These are phyloP conservation scores for Thaumatotibia leucotreta DNA, from an alignment of 1,140 invertebrate genomes.

Conservation along the genomic window DNA sequence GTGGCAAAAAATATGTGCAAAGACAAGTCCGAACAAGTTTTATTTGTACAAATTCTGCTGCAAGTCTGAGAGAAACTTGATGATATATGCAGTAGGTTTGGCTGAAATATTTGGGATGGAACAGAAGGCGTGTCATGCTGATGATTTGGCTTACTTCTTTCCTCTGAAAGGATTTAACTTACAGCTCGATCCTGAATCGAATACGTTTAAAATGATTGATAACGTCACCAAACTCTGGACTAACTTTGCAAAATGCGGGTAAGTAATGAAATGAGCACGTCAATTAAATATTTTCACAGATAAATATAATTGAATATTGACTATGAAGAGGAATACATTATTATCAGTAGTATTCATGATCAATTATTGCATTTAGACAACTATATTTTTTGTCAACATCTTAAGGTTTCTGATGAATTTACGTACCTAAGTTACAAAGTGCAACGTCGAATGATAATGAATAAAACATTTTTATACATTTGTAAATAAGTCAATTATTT, in stretches of 20 bases:
- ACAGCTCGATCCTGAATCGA: conserved; percentile 23
- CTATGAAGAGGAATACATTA: too few relatives aligned
- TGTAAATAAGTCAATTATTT: too few relatives aligned
- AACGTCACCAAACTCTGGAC: conserved; percentile 40
- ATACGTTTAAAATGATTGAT: conserved; percentile 33
- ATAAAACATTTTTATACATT: too few relatives aligned
- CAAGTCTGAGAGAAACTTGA: conserved; percentile 35
- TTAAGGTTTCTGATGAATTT: too few relatives aligned
- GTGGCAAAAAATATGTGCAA: conserved; percentile 28
- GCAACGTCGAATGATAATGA: too few relatives aligned
- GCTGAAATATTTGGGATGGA: conserved; percentile 14
- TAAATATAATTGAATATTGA: neutral
- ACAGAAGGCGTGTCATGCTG: conserved; percentile 27
- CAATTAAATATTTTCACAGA: neutral
- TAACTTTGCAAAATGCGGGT: conserved; percentile 49
- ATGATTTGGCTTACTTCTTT: conserved; percentile 44
- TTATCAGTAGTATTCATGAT: too few relatives aligned
- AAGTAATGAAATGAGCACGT: conserved; percentile 1
- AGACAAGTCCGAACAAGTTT: conserved; percentile 25
- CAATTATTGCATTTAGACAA: too few relatives aligned
- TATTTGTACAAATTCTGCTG: conserved; percentile 47
- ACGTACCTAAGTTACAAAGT: too few relatives aligned
- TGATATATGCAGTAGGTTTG: conserved; percentile 15
- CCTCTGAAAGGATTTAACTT: conserved; percentile 15
- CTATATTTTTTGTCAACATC: too few relatives aligned